Percentiles rank a stretch among this genome's conserved stretches.
These are phyloP conservation scores for Echeneis naucrates DNA, from an alignment of 2,797 vertebrate genomes.

Conservation along the genomic window DNA sequence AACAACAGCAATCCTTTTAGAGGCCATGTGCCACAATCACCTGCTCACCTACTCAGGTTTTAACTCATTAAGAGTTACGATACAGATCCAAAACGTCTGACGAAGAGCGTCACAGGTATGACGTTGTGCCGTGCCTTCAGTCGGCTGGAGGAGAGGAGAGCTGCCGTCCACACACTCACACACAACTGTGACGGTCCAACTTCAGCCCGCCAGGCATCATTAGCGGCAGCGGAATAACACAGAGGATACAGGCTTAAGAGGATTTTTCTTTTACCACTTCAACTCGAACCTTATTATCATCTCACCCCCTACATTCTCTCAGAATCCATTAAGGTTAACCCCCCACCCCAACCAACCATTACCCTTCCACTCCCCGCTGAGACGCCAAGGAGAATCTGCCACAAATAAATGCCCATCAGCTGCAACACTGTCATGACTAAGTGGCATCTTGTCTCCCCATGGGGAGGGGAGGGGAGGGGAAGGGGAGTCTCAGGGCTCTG, in stretches of 20 bases:
- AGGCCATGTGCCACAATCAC: too few species aligned
- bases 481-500: not conserved
- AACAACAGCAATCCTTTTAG: not conserved
- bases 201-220: constrained; percentile 70
- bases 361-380: constrained; percentile 74
- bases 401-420: constrained; percentile 55
- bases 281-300: constrained; percentile 66
- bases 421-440: constrained; percentile 41
- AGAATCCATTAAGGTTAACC: constrained; percentile 69
- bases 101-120: not conserved
- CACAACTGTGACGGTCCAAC: constrained; percentile 40
- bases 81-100: not conserved
- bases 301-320: constrained; percentile 37
- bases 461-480: not conserved
- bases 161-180: constrained; percentile 57
- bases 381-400: constrained; percentile 70
- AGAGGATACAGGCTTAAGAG: constrained; percentile 23
- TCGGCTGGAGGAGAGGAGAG: not conserved
- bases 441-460: constrained; percentile 23
- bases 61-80: not conserved
- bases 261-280: constrained; percentile 34
- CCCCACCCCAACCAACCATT: constrained; percentile 63
- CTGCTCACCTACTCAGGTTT: not conserved
- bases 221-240: constrained; percentile 53
- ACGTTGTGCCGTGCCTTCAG: not conserved